Evolutionary conservation across 2,113 vertebrate species (phyloP), one percentile per base, ranked within the genome.

Genomic region (Apodemus speciosus): DNA sequence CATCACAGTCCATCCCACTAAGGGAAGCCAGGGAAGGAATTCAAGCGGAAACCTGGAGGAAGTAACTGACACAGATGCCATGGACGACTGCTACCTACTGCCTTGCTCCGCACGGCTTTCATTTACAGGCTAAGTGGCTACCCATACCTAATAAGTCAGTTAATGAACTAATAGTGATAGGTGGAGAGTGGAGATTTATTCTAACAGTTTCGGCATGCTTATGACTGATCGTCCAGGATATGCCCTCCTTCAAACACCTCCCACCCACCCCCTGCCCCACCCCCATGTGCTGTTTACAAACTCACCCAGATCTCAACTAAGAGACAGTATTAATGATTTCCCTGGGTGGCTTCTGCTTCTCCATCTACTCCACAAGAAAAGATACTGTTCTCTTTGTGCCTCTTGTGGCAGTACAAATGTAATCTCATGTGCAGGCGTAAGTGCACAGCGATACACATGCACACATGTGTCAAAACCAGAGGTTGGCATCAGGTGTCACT

Each of bases 371-470:
- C 35, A 56, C 5, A 23, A 86, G 64, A 38, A 69, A 69, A 53
- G 64, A 27, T 14, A 18, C 2, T 62, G 3, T 18, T 62, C 11
- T 15, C 79, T 25, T 83, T 58, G 9, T 62, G 79, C 14, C 7
- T 83, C 56, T 27, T 18, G n/a, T 38, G 3, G 5, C 32, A 62
- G 4, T 1, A 25, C 23, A 75, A 25, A 14, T 32, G 25, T 20
- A 23, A 38, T 15, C 38, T 11, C 25, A 21, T 20, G 5, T 49
- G 2, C 3, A 1, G 4, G 3, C 14, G 2, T 3, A 40, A 76
- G 53, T n/a, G 3, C 14, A 4, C 9, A 0, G 4, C 1, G 23
- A 7, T 40, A 7, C 14, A 9, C 0, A 0, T 58, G 21, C 1
- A 15, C 27, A 53, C 6, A 20, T 23, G 51, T 53, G 51, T 43